phyloP scores from a whole-genome alignment of 2,888 invertebrate species.

The Hypolimnas misippus region DNA sequence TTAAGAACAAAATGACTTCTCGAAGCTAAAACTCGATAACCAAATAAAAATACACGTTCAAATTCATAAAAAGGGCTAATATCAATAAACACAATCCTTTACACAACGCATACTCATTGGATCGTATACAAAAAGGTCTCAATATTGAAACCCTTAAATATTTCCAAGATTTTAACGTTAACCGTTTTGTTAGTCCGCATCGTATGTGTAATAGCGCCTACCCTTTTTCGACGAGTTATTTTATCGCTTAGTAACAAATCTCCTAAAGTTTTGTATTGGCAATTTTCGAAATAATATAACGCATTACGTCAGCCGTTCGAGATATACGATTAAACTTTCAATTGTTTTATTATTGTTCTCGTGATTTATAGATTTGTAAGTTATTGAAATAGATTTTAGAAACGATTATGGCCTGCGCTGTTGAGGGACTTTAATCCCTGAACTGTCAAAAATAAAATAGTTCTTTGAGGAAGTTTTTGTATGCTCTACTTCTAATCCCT shows the following conservation, averaged over 20 bases:
- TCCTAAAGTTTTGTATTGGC: conserved; percentile 18
- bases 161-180: conserved; percentile 36
- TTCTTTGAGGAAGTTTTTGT: too few relatives aligned
- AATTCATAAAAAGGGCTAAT: conserved; percentile 23
- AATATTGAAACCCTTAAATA: conserved; percentile 35
- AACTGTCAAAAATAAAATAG: too few relatives aligned
- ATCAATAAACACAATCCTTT: conserved; percentile 23
- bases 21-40: neutral
- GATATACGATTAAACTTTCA: conserved; percentile 5
- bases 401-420: too few relatives aligned
- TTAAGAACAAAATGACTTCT: neutral
- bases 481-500: too few relatives aligned
- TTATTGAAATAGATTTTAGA: too few relatives aligned
- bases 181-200: conserved; percentile 38
- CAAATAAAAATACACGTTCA: conserved; percentile 4
- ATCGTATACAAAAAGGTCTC: conserved; percentile 31
- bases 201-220: conserved; percentile 34
- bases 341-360: neutral
- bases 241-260: conserved; percentile 33
- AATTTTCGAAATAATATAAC: conserved; percentile 17
- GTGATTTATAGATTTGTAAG: neutral
- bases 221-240: conserved; percentile 33
- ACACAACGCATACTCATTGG: conserved; percentile 25
- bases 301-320: neutral
- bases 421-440: too few relatives aligned